Evolutionary conservation across 1,140 invertebrate species (phyloP).

Genomic region (Globodera rostochiensis): DNA sequence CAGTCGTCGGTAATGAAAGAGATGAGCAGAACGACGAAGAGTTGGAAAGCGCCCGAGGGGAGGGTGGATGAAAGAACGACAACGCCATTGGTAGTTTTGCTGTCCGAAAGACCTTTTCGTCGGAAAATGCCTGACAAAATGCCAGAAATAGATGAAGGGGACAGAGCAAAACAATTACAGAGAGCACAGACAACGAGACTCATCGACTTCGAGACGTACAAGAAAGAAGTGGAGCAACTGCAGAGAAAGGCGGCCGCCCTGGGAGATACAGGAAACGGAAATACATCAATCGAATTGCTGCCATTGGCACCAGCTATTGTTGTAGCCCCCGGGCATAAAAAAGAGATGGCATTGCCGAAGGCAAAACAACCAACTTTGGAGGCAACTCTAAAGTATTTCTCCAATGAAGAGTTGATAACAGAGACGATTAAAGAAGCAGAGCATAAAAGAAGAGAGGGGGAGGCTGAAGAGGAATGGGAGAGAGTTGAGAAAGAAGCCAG

Average conservation of each 20-base stretch:
- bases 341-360: not conserved
- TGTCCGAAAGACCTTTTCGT: not conserved
- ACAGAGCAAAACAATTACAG: not conserved
- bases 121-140: not conserved
- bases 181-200: slow-evolving; percentile 28
- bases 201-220: slow-evolving; percentile 53
- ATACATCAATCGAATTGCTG: not conserved
- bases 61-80: not conserved
- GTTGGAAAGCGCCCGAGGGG: slow-evolving; percentile 2
- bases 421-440: not conserved
- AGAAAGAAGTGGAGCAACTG: slow-evolving; percentile 43
- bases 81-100: not conserved
- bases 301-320: slow-evolving; percentile 43
- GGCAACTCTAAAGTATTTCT: slow-evolving; percentile 33
- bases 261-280: not conserved
- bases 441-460: not conserved
- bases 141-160: slow-evolving; percentile 11
- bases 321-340: not conserved
- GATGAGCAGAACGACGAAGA: slow-evolving; percentile 4
- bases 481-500: slow-evolving; percentile 5
- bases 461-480: slow-evolving; percentile 9
- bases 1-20: not conserved
- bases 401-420: slow-evolving; percentile 20
- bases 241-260: slow-evolving; percentile 42
- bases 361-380: slow-evolving; percentile 15